Evolutionary conservation across 2,797 vertebrate genomes (phyloP).

Genomic region (Acomys russatus): DNA sequence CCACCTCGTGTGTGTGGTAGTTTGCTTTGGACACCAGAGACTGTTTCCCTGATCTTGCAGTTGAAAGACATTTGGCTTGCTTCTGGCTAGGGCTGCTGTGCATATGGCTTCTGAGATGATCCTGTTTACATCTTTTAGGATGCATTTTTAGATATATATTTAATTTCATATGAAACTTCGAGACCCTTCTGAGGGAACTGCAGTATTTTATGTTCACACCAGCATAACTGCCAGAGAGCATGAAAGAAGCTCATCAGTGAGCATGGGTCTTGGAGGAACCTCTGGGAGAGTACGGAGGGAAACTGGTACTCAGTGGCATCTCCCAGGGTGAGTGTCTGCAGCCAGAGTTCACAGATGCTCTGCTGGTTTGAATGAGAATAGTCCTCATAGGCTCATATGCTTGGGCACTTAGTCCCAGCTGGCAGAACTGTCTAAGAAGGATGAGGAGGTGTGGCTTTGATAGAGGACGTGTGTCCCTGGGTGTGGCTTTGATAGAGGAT

Average conservation of each 20-base stretch:
- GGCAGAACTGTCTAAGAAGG: neutral
- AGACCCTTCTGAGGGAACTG: neutral
- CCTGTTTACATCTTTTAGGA: neutral
- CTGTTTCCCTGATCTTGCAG: neutral
- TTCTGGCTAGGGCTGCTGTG: neutral
- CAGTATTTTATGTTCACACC: neutral
- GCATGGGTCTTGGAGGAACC: neutral
- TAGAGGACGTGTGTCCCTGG: neutral
- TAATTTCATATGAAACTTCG: neutral
- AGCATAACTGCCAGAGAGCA: neutral
- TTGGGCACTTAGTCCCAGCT: neutral
- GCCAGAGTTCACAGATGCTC: neutral
- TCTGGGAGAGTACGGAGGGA: neutral
- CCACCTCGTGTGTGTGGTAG: rapidly evolving
- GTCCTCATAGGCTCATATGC: neutral
- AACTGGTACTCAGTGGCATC: neutral
- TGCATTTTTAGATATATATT: neutral
- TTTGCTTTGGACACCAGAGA: neutral
- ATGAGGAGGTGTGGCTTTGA: neutral
- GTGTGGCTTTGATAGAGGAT: neutral
- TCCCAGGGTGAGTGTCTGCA: no score
- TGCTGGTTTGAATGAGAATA: neutral
- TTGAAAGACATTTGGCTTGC: rapidly evolving
- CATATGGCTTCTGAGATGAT: neutral
- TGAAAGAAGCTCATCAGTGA: neutral